phyloP scores from a whole-genome alignment of 2,888 invertebrate genomes.

The Athalia rosae region DNA sequence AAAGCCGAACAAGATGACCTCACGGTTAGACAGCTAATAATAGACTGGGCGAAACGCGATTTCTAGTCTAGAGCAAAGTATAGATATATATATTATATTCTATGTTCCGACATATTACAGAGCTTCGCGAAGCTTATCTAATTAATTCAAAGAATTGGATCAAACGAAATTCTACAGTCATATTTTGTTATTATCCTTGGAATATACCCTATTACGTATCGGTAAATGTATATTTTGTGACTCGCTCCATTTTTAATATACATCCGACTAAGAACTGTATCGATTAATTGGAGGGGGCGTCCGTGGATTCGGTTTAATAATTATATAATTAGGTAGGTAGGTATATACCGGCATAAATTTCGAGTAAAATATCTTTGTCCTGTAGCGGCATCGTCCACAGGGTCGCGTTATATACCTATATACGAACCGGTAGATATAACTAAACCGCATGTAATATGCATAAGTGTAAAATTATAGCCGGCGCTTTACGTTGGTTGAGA shows the following conservation, averaged over 20 bases:
- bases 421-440: no score
- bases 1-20: constrained; percentile 28
- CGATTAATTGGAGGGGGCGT: no score
- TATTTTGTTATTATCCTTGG: no score
- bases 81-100: not conserved
- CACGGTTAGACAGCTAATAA: constrained; percentile 20
- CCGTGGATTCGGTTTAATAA: no score
- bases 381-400: not conserved
- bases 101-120: no score
- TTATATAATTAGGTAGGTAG: no score
- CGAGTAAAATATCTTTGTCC: not conserved
- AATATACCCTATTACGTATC: no score
- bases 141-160: not conserved
- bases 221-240: no score
- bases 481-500: not conserved
- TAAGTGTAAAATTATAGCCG: not conserved
- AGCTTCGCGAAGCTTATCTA: not conserved
- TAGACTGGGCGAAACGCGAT: constrained; percentile 29
- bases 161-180: not conserved
- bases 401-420: no score
- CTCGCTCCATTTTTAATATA: no score
- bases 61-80: constrained; percentile 20
- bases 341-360: not conserved
- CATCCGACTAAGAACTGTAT: no score
- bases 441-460: constrained; percentile 14